Evolutionary conservation across 1,140 invertebrate species (phyloP).

Genomic region (Scylla paramamosain): DNA sequence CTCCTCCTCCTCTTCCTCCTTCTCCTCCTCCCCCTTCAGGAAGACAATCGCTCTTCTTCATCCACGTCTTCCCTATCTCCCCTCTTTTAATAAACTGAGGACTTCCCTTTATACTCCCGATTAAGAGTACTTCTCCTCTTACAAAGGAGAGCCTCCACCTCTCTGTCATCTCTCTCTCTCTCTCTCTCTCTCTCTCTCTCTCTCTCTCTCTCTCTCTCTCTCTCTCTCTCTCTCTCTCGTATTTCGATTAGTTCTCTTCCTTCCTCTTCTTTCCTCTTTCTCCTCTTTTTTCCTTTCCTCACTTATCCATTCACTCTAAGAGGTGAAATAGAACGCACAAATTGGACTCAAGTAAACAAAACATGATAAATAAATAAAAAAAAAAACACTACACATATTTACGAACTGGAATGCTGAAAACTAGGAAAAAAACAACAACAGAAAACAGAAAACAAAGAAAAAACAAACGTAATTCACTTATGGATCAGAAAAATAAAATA

Average conservation of each 20-base stretch:
- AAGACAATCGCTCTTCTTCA: neutral
- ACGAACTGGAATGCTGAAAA: neutral
- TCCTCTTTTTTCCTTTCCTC: neutral
- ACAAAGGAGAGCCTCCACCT: neutral
- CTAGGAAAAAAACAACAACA: neutral
- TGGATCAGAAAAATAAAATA: neutral
- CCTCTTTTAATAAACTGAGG: slow-evolving; percentile 31
- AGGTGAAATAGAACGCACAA: too few species aligned
- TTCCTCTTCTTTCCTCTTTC: neutral
- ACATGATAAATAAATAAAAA: neutral
- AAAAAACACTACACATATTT: neutral
- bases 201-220: too few species aligned
- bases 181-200: too few species aligned
- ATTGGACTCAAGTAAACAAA: neutral
- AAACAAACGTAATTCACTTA: neutral
- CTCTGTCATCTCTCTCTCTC: too few species aligned
- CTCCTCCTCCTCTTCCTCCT: neutral
- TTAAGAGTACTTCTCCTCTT: slow-evolving; percentile 11
- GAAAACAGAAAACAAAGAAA: neutral
- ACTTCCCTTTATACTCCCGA: neutral
- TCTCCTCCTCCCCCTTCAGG: neutral
- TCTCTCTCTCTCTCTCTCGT: too few species aligned
- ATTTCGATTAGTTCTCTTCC: too few species aligned
- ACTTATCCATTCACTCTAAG: neutral
- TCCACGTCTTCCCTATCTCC: neutral